Percentiles rank a stretch among this genome's conserved stretches.
These are phyloP conservation scores for Poeciliopsis prolifica DNA, from an alignment of 2,113 vertebrate species.

Conservation along the genomic window DNA sequence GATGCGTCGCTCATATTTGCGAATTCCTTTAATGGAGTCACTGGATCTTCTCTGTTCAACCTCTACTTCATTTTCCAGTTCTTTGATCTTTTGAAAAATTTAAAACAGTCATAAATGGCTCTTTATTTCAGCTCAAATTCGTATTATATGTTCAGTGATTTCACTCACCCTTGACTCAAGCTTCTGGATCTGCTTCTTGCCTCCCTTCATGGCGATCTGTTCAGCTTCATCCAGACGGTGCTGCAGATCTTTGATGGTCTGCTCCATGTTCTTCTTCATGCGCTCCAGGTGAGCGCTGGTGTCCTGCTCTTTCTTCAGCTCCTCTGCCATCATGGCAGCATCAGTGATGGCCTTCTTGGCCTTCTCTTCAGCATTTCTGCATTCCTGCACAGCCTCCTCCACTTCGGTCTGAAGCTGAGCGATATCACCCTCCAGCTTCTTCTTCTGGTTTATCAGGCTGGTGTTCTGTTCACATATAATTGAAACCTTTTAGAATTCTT, in stretches of 20 bases:
- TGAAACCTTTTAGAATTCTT: background rate
- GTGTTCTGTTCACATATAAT: slow-evolving; percentile 55
- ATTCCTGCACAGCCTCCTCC: slow-evolving; percentile 77
- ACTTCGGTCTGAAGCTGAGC: slow-evolving; percentile 77
- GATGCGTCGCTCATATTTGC: slow-evolving; percentile 71
- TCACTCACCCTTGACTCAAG: slow-evolving; percentile 80
- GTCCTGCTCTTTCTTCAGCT: slow-evolving; percentile 93
- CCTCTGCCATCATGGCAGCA: slow-evolving; percentile 90
- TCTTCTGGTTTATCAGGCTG: slow-evolving; percentile 77
- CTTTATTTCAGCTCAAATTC: no score
- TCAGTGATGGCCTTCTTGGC: slow-evolving; percentile 80
- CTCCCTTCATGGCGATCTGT: slow-evolving; percentile 82
- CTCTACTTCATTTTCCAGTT: slow-evolving; percentile 70
- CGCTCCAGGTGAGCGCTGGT: slow-evolving; percentile 73
- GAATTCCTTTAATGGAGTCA: slow-evolving; percentile 64
- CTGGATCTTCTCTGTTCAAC: slow-evolving; percentile 63
- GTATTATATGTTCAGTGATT: no score
- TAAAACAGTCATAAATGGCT: no score
- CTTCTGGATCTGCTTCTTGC: slow-evolving; percentile 86
- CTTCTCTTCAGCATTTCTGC: slow-evolving; percentile 77
- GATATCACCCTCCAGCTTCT: slow-evolving; percentile 76
- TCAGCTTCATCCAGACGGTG: slow-evolving; percentile 87
- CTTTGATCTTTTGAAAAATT: slow-evolving; percentile 53
- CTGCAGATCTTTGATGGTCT: slow-evolving; percentile 80
- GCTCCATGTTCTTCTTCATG: slow-evolving; percentile 82